Percentiles rank a stretch among this genome's conserved stretches.
phyloP scores from a whole-genome alignment of 2,113 vertebrate genomes.

The Sinosuthora webbiana region DNA sequence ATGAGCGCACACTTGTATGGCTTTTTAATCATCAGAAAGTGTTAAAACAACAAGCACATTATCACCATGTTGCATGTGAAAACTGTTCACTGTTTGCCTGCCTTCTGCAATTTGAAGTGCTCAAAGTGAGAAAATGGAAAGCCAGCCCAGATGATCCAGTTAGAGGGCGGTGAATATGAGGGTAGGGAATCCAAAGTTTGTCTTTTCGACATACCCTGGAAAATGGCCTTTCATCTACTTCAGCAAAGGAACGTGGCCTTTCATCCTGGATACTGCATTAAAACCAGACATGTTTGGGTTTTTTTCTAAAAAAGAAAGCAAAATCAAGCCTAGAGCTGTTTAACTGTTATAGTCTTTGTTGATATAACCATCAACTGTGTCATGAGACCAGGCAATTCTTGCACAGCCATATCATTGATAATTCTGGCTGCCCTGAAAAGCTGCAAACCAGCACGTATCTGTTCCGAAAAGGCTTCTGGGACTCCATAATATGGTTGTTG shows the following conservation, averaged over 20 bases:
- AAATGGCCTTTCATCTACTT: neutral
- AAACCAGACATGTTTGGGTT: neutral
- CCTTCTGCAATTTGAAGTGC: neutral
- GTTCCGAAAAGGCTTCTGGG: neutral
- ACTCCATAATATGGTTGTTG: neutral
- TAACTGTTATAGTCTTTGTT: neutral
- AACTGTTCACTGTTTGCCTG: neutral
- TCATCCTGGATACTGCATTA: neutral
- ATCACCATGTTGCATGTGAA: constrained; percentile 34
- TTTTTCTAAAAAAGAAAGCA: rapidly evolving
- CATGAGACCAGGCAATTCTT: neutral
- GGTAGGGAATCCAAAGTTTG: neutral
- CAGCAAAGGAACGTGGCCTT: neutral
- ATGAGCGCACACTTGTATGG: neutral
- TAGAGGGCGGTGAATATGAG: neutral
- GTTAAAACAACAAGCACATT: constrained; percentile 46
- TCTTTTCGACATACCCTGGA: neutral
- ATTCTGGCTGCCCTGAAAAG: neutral
- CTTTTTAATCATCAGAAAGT: constrained; percentile 19
- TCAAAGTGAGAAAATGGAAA: neutral
- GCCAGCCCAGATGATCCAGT: neutral
- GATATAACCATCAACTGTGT: neutral
- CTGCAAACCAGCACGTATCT: neutral
- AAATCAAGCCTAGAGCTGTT: neutral
- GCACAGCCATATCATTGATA: neutral